phyloP scores from a whole-genome alignment of 2,888 invertebrate genomes.

The Mayetiola destructor region DNA sequence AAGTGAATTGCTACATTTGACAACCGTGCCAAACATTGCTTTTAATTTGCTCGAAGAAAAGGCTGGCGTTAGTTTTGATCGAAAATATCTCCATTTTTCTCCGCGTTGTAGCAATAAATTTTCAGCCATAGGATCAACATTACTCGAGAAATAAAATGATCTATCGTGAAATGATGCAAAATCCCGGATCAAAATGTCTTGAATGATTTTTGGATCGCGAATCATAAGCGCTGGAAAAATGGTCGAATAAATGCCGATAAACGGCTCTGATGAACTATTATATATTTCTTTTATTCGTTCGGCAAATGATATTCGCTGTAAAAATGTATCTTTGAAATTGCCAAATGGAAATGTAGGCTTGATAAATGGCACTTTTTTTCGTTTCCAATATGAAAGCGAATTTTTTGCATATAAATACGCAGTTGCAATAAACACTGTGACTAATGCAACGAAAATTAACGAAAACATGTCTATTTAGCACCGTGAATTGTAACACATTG shows the following conservation, averaged over 20 bases:
- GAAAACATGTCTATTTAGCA: too few species aligned
- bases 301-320: constrained; percentile 40
- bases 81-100: constrained; percentile 43
- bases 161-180: constrained; percentile 45
- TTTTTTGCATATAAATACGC: not conserved
- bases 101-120: constrained; percentile 43
- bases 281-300: constrained; percentile 42
- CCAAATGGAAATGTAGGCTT: constrained; percentile 2
- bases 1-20: constrained; percentile 38
- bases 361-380: not conserved
- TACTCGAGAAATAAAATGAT: constrained; percentile 40
- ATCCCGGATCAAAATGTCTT: constrained; percentile 41
- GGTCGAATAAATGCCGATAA: constrained; percentile 42
- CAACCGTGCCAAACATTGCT: constrained; percentile 41
- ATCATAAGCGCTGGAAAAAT: constrained; percentile 41
- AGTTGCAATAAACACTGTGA: not conserved
- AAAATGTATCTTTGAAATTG: constrained; percentile 25
- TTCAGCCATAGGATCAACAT: constrained; percentile 40
- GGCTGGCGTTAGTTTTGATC: constrained; percentile 43
- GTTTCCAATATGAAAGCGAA: constrained; percentile 4
- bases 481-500: too few species aligned
- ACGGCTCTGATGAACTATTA: constrained; percentile 25
- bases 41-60: constrained; percentile 48
- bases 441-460: not conserved
- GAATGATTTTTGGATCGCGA: constrained; percentile 44